Percentiles rank a stretch among this genome's conserved stretches.
These are phyloP conservation scores for Sitophilus oryzae DNA, from an alignment of 1,140 invertebrate species.

Conservation along the genomic window DNA sequence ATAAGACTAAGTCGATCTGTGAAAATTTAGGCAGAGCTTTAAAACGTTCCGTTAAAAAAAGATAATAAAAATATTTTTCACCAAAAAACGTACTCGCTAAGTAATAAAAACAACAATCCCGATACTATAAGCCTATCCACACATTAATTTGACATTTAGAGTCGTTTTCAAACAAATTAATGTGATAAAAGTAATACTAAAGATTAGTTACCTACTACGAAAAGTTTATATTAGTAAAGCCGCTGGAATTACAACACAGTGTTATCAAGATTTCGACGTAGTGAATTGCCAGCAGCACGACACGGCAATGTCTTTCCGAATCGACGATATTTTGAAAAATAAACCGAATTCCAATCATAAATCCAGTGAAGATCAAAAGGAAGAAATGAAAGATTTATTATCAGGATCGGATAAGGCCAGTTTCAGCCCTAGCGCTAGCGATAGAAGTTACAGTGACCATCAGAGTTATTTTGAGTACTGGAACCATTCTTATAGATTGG, in stretches of 20 bases:
- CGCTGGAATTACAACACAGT: neutral
- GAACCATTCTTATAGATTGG: constrained; percentile 3
- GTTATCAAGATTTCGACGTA: neutral
- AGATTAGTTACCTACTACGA: constrained; percentile 9
- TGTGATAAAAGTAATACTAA: constrained; percentile 17
- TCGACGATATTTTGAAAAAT: constrained; percentile 18
- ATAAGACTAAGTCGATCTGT: neutral
- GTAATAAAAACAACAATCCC: constrained; percentile 21
- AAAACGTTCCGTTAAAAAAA: too few species aligned
- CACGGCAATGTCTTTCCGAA: constrained; percentile 18
- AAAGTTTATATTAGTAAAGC: constrained; percentile 9
- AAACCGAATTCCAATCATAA: neutral
- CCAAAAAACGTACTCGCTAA: neutral
- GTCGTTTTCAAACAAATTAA: constrained; percentile 21
- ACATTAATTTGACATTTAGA: constrained; percentile 21
- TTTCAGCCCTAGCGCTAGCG: neutral
- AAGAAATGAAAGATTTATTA: neutral
- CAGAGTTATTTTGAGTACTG: neutral
- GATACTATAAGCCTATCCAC: constrained; percentile 15
- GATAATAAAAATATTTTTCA: too few species aligned
- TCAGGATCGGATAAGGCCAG: neutral
- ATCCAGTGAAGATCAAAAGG: neutral
- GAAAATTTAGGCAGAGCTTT: neutral
- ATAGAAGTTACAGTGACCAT: neutral
- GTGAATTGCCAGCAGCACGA: neutral